A percentile compares a stretch with the other conserved stretches of the same genome.
phyloP scores from a whole-genome alignment of 2,113 vertebrate species.

The Mola mola region DNA sequence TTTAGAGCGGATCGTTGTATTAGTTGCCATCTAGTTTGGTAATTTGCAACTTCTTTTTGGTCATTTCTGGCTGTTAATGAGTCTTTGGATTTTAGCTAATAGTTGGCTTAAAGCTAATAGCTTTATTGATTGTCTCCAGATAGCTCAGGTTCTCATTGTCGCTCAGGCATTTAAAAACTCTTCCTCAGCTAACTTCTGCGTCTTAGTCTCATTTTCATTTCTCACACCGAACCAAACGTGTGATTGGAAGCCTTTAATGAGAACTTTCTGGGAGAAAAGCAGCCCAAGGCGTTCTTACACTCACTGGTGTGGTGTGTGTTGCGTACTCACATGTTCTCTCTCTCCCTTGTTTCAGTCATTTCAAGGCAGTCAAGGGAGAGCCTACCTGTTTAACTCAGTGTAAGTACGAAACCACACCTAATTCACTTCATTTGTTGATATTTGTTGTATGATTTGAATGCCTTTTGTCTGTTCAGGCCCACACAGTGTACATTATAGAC shows the following conservation, averaged over 20 bases:
- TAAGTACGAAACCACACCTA: slow-evolving; percentile 81
- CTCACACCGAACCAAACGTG: slow-evolving; percentile 28
- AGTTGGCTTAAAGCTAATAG: too few relatives aligned
- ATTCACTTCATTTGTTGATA: neutral
- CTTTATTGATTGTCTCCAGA: slow-evolving; percentile 3
- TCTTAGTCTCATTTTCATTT: slow-evolving; percentile 20
- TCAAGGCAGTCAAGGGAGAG: slow-evolving; percentile 98
- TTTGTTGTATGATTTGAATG: neutral
- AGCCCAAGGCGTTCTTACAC: slow-evolving; percentile 29
- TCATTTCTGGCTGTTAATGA: too few relatives aligned
- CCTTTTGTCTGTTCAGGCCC: too few relatives aligned
- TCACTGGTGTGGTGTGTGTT: slow-evolving; percentile 4
- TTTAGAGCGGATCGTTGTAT: too few relatives aligned
- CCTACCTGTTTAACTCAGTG: slow-evolving; percentile 99
- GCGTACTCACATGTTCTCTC: slow-evolving; percentile 32
- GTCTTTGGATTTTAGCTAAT: too few relatives aligned
- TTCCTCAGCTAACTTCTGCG: too few relatives aligned
- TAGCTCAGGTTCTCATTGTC: neutral
- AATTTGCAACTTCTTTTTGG: too few relatives aligned
- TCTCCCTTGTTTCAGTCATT: slow-evolving; percentile 88
- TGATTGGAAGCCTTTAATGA: slow-evolving; percentile 31
- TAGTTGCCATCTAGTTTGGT: too few relatives aligned
- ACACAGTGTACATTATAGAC: too few relatives aligned
- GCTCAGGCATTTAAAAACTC: neutral
- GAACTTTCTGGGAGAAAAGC: slow-evolving; percentile 10